These are phyloP conservation scores for Eudyptes chrysolophus DNA, from an alignment of 2,113 vertebrate species.

Conservation along the genomic window DNA sequence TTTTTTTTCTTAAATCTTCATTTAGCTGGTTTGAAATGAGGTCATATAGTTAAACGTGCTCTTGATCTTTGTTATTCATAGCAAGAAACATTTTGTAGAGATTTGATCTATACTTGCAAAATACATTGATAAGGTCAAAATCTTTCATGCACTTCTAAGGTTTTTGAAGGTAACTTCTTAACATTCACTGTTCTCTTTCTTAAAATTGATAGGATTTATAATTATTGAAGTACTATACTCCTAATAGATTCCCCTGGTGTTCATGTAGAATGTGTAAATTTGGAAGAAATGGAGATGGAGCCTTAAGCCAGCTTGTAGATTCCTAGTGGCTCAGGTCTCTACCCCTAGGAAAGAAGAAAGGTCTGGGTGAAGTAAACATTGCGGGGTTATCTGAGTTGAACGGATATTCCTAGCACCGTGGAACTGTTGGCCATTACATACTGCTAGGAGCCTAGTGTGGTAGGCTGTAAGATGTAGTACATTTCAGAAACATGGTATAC, in stretches of 20 bases:
- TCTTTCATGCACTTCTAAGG: not conserved
- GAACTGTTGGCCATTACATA: not conserved
- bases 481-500: fast-evolving
- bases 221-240: not conserved
- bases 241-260: not conserved
- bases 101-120: not conserved
- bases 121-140: not conserved
- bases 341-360: not conserved
- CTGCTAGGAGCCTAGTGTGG: not conserved
- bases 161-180: not conserved
- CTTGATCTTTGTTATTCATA: not conserved
- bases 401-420: not conserved
- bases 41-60: not conserved
- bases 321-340: not conserved
- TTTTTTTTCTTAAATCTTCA: not conserved
- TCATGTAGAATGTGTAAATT: not conserved
- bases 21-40: not conserved
- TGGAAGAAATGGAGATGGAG: not conserved
- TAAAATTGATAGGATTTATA: not conserved
- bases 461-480: not conserved
- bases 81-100: not conserved
- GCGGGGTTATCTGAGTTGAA: not conserved
- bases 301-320: not conserved
- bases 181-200: not conserved
- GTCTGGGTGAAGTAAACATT: not conserved